Percentiles rank a stretch among this genome's conserved stretches.
Conservation (phyloP, 2,888 invertebrate species). For the Acrocyrtus sp. region DNA sequence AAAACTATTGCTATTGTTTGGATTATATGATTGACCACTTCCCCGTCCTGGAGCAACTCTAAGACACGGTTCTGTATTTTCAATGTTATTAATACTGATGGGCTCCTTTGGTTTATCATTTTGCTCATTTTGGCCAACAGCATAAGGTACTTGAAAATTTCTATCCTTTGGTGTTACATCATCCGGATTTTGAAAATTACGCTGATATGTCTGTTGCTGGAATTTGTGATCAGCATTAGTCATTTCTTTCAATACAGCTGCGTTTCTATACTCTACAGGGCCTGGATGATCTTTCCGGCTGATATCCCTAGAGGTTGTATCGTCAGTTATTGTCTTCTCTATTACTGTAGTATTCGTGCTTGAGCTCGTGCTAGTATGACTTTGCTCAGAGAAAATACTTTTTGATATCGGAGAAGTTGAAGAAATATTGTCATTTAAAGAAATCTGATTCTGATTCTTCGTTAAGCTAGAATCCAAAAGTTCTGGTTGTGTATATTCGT, state of each 20-base stretch:
- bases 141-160: constrained; percentile 14
- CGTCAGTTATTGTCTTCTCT: constrained; percentile 37
- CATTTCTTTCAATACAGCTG: not conserved
- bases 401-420: not conserved
- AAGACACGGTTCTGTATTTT: constrained; percentile 26
- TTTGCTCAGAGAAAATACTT: constrained; percentile 31
- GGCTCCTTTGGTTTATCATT: not conserved
- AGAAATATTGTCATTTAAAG: not conserved
- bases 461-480: not conserved
- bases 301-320: constrained; percentile 2
- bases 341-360: constrained; percentile 33
- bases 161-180: constrained; percentile 19
- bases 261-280: not conserved
- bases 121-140: not conserved
- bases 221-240: not conserved
- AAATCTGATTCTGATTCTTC: too few relatives aligned
- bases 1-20: constrained; percentile 6
- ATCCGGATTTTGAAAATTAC: constrained; percentile 11
- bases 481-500: constrained; percentile 4
- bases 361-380: constrained; percentile 31
- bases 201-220: not conserved
- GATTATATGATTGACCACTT: not conserved
- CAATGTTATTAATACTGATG: not conserved
- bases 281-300: not conserved
- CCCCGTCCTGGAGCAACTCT: not conserved